These are phyloP conservation scores for Stegostoma tigrinum DNA, from an alignment of 2,113 vertebrate species.

Conservation along the genomic window DNA sequence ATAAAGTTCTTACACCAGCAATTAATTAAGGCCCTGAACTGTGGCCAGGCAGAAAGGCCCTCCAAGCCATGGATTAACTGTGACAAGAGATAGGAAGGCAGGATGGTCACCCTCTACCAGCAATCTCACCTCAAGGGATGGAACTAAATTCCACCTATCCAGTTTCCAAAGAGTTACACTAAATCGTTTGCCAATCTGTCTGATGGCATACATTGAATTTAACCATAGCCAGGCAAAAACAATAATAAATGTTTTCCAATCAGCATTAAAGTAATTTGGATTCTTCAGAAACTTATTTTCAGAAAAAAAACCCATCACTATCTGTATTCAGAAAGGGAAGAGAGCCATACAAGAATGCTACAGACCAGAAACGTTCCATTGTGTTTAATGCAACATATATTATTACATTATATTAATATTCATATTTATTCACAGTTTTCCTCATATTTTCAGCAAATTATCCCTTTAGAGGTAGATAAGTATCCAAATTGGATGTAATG, in stretches of 20 bases:
- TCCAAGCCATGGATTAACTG: background rate
- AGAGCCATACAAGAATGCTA: background rate
- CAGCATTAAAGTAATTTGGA: background rate
- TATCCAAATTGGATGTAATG: background rate
- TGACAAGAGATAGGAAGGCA: no score
- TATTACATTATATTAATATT: background rate
- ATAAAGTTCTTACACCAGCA: background rate
- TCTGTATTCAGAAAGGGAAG: background rate
- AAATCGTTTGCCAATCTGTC: background rate
- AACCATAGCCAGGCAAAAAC: no score
- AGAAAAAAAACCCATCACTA: background rate
- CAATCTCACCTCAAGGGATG: background rate
- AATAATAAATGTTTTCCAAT: background rate
- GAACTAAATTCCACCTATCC: background rate
- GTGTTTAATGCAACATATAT: background rate
- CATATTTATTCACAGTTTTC: background rate
- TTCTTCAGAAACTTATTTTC: background rate
- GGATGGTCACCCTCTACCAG: no score
- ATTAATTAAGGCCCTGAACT: background rate
- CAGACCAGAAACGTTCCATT: background rate
- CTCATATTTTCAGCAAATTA: background rate
- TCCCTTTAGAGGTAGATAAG: background rate
- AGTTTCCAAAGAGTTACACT: background rate
- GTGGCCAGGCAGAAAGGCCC: background rate
- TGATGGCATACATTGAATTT: background rate